phyloP scores from a whole-genome alignment of 2,888 invertebrate species.

The Hanleya hanleyi region DNA sequence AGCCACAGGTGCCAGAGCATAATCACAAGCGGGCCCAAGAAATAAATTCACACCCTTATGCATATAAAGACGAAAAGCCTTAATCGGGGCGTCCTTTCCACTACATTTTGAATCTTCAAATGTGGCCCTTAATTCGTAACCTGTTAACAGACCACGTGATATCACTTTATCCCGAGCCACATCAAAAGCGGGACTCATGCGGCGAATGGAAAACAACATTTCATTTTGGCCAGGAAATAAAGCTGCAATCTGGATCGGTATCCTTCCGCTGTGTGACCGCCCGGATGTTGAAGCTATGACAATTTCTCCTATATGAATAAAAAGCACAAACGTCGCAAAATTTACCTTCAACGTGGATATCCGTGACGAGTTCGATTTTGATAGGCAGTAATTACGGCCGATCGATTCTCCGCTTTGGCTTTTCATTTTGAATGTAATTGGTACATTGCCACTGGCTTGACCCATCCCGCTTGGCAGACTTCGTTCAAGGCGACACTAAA shows the following conservation, averaged over 20 bases:
- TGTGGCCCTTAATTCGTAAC: conserved; percentile 34
- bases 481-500: too few relatives aligned
- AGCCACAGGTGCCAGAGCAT: conserved; percentile 91
- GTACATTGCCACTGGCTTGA: too few relatives aligned
- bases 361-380: too few relatives aligned
- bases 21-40: conserved; percentile 70
- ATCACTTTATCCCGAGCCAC: conserved; percentile 46
- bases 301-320: too few relatives aligned
- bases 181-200: conserved; percentile 50
- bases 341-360: too few relatives aligned
- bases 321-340: too few relatives aligned
- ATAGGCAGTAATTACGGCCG: too few relatives aligned
- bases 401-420: too few relatives aligned
- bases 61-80: conserved; percentile 60
- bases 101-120: conserved; percentile 61
- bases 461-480: too few relatives aligned
- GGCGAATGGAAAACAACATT: conserved; percentile 48
- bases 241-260: conserved; percentile 21
- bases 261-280: too few relatives aligned
- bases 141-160: conserved; percentile 29
- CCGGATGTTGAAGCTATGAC: too few relatives aligned
- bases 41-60: conserved; percentile 43
- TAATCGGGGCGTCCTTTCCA: conserved; percentile 52
- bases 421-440: too few relatives aligned
- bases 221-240: conserved; percentile 16